These are phyloP conservation scores for Plecturocebus donacophilus DNA, from an alignment of 2,113 vertebrate genomes.

Conservation along the genomic window DNA sequence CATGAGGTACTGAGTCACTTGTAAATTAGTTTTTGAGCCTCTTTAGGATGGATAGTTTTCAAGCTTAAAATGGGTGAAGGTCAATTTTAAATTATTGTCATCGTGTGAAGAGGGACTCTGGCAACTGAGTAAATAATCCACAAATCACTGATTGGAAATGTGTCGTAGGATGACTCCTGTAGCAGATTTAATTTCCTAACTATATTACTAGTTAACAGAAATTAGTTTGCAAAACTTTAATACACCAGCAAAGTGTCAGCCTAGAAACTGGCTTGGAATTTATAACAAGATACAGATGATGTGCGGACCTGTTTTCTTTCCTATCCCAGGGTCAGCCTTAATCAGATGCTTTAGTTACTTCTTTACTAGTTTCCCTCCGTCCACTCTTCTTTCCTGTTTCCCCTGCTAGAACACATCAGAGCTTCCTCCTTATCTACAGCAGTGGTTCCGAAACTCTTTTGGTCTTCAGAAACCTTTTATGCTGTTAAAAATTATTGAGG, in stretches of 20 bases:
- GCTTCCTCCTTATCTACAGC: not conserved
- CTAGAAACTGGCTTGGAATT: not conserved
- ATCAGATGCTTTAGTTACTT: not conserved
- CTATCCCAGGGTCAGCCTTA: not conserved
- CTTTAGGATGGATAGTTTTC: not conserved
- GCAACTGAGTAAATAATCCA: not conserved
- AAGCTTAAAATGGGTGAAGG: constrained; percentile 29
- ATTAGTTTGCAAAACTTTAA: not conserved
- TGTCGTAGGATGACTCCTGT: not conserved
- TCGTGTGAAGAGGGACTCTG: not conserved
- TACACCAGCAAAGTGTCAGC: not conserved
- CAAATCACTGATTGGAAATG: not conserved
- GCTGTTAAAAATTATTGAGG: not conserved
- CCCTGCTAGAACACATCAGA: not conserved
- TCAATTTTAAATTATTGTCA: constrained; percentile 3
- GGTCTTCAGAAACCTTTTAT: constrained; percentile 5
- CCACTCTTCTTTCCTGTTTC: not conserved
- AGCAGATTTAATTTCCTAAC: not conserved
- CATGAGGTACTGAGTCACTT: not conserved
- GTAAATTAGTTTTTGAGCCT: not conserved
- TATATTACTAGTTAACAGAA: not conserved
- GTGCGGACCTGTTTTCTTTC: not conserved
- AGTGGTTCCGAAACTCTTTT: not conserved
- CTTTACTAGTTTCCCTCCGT: not conserved
- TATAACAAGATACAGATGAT: not conserved